Evolutionary conservation across 2,113 vertebrate genomes (phyloP).

Genomic region (Erpornis zantholeuca): DNA sequence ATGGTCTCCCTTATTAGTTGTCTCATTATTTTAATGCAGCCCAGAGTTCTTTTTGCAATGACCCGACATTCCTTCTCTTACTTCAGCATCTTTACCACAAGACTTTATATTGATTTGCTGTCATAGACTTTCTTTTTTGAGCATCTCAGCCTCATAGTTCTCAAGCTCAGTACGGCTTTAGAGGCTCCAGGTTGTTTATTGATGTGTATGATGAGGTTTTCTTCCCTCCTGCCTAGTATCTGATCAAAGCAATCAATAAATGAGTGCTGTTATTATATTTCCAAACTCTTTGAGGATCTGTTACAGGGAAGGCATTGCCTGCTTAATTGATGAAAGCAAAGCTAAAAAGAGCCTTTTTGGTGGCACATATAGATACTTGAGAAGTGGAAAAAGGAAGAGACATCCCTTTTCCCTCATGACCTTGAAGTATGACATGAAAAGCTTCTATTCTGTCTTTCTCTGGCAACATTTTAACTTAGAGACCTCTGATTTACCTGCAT

Average conservation of each 20-base stretch:
- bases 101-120: constrained; percentile 44
- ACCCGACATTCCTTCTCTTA: not conserved
- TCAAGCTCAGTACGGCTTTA: not conserved
- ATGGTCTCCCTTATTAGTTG: not conserved
- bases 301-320: not conserved
- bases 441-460: not conserved
- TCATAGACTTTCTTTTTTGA: constrained; percentile 44
- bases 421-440: constrained; percentile 8
- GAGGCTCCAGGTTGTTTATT: constrained; percentile 50
- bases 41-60: not conserved
- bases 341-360: not conserved
- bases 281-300: constrained; percentile 23
- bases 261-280: constrained; percentile 49
- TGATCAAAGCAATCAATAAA: constrained; percentile 64
- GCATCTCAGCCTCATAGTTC: not conserved
- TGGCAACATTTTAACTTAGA: not conserved
- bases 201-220: constrained; percentile 11
- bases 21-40: not conserved
- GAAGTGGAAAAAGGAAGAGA: not conserved
- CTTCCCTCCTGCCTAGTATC: constrained; percentile 7
- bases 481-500: not conserved
- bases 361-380: not conserved
- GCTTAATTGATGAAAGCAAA: constrained; percentile 29
- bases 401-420: not conserved
- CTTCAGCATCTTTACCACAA: constrained; percentile 15